phyloP scores from a whole-genome alignment of 1,140 invertebrate species.

The Leptinotarsa undecemlineata region DNA sequence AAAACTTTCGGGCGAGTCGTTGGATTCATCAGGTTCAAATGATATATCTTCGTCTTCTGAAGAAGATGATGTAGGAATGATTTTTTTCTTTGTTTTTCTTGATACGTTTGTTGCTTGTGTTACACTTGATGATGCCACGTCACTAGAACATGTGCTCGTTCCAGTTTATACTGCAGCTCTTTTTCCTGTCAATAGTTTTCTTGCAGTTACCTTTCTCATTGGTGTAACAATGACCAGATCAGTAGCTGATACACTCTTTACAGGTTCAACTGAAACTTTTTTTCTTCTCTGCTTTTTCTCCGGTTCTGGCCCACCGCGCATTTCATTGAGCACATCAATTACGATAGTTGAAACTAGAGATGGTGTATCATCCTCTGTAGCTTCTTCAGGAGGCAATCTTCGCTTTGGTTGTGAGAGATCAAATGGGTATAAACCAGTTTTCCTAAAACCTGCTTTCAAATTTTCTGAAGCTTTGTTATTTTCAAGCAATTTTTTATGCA shows the following conservation, averaged over 20 bases:
- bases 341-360: too few species aligned
- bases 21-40: conserved; percentile 2
- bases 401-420: too few species aligned
- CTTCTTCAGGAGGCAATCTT: too few species aligned
- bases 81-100: neutral
- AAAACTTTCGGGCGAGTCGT: neutral
- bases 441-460: too few species aligned
- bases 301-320: neutral
- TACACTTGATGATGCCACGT: neutral
- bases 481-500: too few species aligned
- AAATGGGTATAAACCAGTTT: too few species aligned
- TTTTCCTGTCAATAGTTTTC: neutral
- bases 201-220: too few species aligned
- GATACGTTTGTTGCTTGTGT: neutral
- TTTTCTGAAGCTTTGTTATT: too few species aligned
- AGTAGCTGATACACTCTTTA: too few species aligned
- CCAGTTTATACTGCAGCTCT: neutral
- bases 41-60: neutral
- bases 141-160: neutral
- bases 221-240: too few species aligned
- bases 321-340: neutral
- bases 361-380: too few species aligned
- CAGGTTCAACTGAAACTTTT: too few species aligned
- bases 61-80: neutral
- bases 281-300: conserved; percentile 1